phyloP scores from a whole-genome alignment of 37 sponge, comb jelly and placozoan species.

The Aphrocallistes beatrix region DNA sequence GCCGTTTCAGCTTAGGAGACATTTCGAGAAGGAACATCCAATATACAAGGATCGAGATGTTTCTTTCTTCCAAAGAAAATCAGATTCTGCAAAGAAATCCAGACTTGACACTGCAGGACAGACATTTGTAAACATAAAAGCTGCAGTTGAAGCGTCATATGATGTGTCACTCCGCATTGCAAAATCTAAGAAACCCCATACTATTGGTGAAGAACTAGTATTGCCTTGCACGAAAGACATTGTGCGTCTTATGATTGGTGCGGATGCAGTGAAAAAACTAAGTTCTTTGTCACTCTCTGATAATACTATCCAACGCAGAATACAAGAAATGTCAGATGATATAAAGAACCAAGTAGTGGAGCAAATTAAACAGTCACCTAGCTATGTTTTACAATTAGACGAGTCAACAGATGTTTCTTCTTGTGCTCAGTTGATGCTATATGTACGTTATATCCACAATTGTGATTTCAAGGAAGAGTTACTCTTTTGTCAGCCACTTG shows the following conservation, averaged over 20 bases:
- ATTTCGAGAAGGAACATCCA: too few relatives aligned
- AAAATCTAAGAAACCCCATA: not conserved
- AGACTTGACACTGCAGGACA: too few relatives aligned
- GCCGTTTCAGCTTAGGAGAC: too few relatives aligned
- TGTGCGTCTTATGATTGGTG: not conserved
- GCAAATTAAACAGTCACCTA: conserved; percentile 7
- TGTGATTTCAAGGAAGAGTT: conserved; percentile 14
- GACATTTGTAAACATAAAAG: too few relatives aligned
- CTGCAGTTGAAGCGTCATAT: too few relatives aligned
- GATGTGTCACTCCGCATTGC: too few relatives aligned
- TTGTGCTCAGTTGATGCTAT: not conserved
- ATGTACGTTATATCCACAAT: not conserved
- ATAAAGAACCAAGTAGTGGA: not conserved
- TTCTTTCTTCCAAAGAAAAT: too few relatives aligned
- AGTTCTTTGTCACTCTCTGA: not conserved
- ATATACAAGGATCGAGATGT: too few relatives aligned
- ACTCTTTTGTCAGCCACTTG: conserved; percentile 14
- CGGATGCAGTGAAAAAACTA: not conserved
- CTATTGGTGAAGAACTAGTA: conserved; percentile 15
- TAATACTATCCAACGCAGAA: too few relatives aligned
- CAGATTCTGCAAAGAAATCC: too few relatives aligned
- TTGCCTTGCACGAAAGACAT: conserved; percentile 8
- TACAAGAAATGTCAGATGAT: not conserved
- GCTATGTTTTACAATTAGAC: conserved; percentile 12
- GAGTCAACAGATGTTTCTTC: conserved; percentile 19